Conservation (phyloP, 1,140 invertebrate genomes). For the Drosophila sechellia region DNA sequence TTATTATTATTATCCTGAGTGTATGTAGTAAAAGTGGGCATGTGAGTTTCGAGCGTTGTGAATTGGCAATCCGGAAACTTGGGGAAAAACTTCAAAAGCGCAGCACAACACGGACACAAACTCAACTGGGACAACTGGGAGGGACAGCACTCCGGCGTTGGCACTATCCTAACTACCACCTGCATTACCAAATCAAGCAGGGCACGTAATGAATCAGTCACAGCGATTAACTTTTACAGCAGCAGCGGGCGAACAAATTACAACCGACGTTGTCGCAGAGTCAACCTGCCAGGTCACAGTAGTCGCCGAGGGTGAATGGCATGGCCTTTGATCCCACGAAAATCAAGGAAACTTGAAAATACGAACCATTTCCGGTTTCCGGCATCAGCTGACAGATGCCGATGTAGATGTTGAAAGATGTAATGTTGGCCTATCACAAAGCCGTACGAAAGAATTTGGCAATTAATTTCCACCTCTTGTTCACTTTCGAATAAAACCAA, state of each 20-base stretch:
- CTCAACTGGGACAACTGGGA: not conserved
- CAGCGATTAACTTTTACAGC: conserved; percentile 72
- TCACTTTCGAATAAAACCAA: no score
- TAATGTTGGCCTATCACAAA: no score
- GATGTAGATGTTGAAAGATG: not conserved
- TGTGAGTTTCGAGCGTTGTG: conserved; percentile 55
- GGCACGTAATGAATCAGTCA: conserved; percentile 76
- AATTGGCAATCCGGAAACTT: conserved; percentile 65
- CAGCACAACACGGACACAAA: conserved; percentile 35
- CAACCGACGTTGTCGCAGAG: conserved; percentile 26
- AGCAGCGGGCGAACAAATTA: conserved; percentile 35
- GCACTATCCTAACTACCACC: conserved; percentile 39
- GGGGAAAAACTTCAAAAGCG: conserved; percentile 58
- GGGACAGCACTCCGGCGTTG: conserved; percentile 1
- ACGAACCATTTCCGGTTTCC: not conserved
- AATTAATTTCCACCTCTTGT: no score
- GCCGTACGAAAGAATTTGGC: no score
- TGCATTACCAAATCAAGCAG: conserved; percentile 68
- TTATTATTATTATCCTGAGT: conserved; percentile 4
- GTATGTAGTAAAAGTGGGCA: conserved; percentile 11
- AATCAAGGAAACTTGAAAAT: not conserved
- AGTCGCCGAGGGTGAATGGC: not conserved
- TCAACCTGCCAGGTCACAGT: conserved; percentile 23
- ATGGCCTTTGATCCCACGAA: conserved; percentile 5
- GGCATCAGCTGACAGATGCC: not conserved